These are phyloP conservation scores for Leptinotarsa texana DNA, from an alignment of 1,140 invertebrate genomes.

Conservation along the genomic window DNA sequence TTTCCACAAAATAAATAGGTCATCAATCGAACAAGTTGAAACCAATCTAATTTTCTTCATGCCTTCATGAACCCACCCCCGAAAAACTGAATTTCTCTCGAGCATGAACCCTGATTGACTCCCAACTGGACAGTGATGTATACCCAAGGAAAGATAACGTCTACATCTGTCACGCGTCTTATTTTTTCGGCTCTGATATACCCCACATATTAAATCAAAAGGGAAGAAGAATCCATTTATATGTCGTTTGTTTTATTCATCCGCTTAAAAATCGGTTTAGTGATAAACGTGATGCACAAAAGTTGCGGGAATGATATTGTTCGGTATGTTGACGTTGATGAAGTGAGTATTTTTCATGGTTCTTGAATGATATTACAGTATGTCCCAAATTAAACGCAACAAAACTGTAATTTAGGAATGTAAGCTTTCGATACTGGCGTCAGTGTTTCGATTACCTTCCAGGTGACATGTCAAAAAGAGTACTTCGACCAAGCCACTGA, in stretches of 20 bases:
- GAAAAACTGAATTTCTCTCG: background rate
- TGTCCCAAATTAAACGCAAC: too few relatives aligned
- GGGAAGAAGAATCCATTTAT: slow-evolving; percentile 21
- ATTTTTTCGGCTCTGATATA: slow-evolving; percentile 20
- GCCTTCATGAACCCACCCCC: background rate
- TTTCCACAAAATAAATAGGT: too few relatives aligned
- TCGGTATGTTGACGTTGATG: background rate
- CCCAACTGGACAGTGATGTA: slow-evolving; percentile 19
- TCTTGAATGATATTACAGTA: too few relatives aligned
- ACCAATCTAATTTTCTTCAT: background rate
- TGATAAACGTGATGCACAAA: slow-evolving; percentile 8
- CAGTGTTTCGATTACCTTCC: too few relatives aligned
- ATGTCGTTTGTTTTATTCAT: slow-evolving; percentile 21
- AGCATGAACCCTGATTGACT: slow-evolving; percentile 13
- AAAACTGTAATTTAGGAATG: too few relatives aligned
- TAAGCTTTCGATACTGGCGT: too few relatives aligned
- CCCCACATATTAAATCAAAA: slow-evolving; percentile 21
- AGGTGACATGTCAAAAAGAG: too few relatives aligned
- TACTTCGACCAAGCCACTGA: too few relatives aligned
- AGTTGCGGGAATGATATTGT: background rate
- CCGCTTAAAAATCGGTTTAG: background rate
- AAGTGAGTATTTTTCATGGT: background rate
- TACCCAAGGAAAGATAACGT: slow-evolving; percentile 11
- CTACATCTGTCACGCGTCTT: slow-evolving; percentile 16
- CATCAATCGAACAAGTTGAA: too few relatives aligned